phyloP scores from a whole-genome alignment of 2,113 vertebrate species.

The Sclerurus mexicanus region DNA sequence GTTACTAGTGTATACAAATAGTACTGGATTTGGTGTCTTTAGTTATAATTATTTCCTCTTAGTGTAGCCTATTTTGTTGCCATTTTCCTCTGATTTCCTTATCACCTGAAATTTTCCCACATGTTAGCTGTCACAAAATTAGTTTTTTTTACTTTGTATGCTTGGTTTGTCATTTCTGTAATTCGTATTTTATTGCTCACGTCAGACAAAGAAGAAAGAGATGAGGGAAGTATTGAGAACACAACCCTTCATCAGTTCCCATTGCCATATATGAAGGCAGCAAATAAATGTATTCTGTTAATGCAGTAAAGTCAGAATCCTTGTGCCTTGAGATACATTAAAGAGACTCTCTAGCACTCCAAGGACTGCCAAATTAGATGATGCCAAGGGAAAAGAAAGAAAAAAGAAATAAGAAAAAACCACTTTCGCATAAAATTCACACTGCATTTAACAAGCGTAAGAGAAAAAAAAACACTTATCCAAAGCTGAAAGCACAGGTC shows the following conservation, averaged over 20 bases:
- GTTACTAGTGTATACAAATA: background rate
- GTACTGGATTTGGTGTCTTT: background rate
- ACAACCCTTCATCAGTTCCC: background rate
- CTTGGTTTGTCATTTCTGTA: background rate
- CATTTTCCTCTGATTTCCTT: constrained; percentile 12
- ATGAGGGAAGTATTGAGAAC: background rate
- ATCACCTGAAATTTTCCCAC: background rate
- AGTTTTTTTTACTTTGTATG: constrained; percentile 29
- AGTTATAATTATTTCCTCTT: background rate
- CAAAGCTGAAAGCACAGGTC: background rate
- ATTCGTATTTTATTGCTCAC: constrained; percentile 17
- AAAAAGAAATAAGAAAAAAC: background rate
- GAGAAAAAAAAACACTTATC: constrained; percentile 16
- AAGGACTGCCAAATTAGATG: background rate
- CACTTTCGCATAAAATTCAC: constrained; percentile 14
- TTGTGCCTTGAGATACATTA: background rate
- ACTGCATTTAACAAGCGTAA: constrained; percentile 37
- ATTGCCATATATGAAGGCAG: background rate
- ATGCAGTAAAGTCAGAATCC: background rate
- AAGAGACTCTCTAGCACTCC: background rate
- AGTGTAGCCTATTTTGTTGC: background rate
- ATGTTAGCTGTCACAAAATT: background rate
- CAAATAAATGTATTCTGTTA: constrained; percentile 17
- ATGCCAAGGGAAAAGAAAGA: background rate
- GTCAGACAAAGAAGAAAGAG: background rate